Evolutionary conservation across 2,888 invertebrate species (phyloP).

Genomic region (Drosophila ustulata): DNA sequence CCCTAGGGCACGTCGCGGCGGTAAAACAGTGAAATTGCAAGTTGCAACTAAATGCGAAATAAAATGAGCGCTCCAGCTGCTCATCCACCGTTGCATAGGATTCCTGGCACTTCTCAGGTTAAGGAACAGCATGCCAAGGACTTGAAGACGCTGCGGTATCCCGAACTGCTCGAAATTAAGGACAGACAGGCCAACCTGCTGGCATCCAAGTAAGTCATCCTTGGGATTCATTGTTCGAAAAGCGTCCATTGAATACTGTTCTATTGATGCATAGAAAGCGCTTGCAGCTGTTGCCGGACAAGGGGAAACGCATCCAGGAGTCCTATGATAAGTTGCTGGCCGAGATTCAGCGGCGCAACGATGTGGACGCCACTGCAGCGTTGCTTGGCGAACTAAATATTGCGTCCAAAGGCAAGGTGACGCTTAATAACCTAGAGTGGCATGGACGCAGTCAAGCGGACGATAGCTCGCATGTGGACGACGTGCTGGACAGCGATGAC

Average conservation of each 20-base stretch:
- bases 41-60: constrained; percentile 19
- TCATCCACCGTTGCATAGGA: constrained; percentile 63
- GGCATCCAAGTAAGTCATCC: constrained; percentile 77
- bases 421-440: constrained; percentile 83
- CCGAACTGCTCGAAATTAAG: constrained; percentile 81
- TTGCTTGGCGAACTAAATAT: constrained; percentile 83
- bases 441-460: constrained; percentile 54
- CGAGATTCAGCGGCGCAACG: constrained; percentile 78
- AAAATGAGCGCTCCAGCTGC: constrained; percentile 19
- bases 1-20: constrained; percentile 5
- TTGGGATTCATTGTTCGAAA: background rate
- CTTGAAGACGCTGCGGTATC: constrained; percentile 69
- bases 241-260: background rate
- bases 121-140: constrained; percentile 77
- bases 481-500: constrained; percentile 84
- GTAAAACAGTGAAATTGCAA: constrained; percentile 11
- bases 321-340: constrained; percentile 76
- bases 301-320: constrained; percentile 82
- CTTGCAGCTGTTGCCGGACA: constrained; percentile 80
- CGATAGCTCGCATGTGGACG: constrained; percentile 49
- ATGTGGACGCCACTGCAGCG: constrained; percentile 79
- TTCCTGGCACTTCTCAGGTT: constrained; percentile 72
- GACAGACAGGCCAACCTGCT: constrained; percentile 82
- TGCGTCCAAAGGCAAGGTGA: constrained; percentile 71
- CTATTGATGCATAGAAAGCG: constrained; percentile 61